Base-by-base conservation (phyloP, 2,113 vertebrate genomes). In the Thryonomys swinderianus region DNA sequence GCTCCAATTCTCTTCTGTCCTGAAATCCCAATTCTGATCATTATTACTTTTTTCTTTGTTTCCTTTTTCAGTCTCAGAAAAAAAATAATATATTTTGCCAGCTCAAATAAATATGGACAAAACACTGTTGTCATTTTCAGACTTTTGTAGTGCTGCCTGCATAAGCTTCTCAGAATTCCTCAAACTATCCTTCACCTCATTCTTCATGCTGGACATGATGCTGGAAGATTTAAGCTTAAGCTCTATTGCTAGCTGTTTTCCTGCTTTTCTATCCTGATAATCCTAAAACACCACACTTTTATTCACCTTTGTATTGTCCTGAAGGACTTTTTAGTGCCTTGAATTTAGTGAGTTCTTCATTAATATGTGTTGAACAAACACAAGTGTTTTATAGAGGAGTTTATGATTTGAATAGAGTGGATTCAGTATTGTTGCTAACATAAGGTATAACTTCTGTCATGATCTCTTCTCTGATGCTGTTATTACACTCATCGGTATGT, bases 1-100 rank as follows among this genome's bases (percentile, higher is more conserved):
- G 16, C n/a, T 90, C 57, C 67, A 94, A 30, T 92, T 92, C 62
- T 85, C 64, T 87, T 92, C 48, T 73, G 27, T 76, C 79, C 48
- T 81, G 81, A 95, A 91, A 95, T 81, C 83, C 86, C 53, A 71
- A 82, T 88, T 67, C 20, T 57, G 12, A 45, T 57, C 94, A 88
- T 88, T 80, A 66, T 97, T 66, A 84, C 57, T 88, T 91, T 81
- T 85, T 57, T 67, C 76, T 66, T 79, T 81, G 88, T 42, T 57
- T 57, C 85, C 90, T 74, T 93, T 37, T 80, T 79, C n/a, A 67
- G 12, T 90, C 42, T 34, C 57, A 87, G 80, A 25, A 48, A 71
- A 93, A 67, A 81, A 5, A 48, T 6, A 51, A 76, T 32, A 40
- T 88, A 85, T 83, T 92, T 94, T 53, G 51, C 51, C 66, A n/a